A percentile compares a stretch with the other conserved stretches of the same genome.
These are phyloP conservation scores for Acronicta aceris DNA, from an alignment of 2,888 invertebrate species.

Conservation along the genomic window DNA sequence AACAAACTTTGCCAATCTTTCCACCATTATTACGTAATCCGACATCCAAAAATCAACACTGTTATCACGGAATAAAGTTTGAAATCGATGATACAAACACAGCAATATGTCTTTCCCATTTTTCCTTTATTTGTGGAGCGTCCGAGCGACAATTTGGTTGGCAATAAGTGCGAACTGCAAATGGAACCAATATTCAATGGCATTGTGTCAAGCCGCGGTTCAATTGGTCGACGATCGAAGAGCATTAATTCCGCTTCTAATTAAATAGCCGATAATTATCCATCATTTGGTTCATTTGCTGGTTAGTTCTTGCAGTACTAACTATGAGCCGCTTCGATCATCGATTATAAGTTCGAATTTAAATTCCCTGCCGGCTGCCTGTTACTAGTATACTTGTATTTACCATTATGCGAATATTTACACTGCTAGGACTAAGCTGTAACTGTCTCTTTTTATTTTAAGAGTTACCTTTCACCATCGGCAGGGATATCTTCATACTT, in stretches of 20 bases:
- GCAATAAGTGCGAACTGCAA: conserved; percentile 62
- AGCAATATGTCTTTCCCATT: conserved; percentile 66
- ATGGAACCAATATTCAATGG: conserved; percentile 46
- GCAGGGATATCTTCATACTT: too few species aligned
- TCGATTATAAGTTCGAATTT: too few species aligned
- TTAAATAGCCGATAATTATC: conserved; percentile 9
- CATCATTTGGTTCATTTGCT: background rate
- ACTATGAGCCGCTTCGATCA: too few species aligned
- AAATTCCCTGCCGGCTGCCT: too few species aligned
- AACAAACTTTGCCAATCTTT: conserved; percentile 75
- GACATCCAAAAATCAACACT: conserved; percentile 39
- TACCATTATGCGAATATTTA: too few species aligned
- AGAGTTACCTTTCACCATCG: too few species aligned
- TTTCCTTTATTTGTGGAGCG: conserved; percentile 65
- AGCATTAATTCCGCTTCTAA: conserved; percentile 27
- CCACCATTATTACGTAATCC: conserved; percentile 65
- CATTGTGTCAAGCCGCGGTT: conserved; percentile 38
- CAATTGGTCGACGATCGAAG: conserved; percentile 16
- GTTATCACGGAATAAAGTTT: conserved; percentile 25
- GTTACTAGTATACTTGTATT: too few species aligned
- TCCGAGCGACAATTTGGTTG: conserved; percentile 59
- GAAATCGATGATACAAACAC: conserved; percentile 21
- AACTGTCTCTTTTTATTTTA: background rate
- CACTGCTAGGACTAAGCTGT: background rate
- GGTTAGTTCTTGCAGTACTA: background rate